A percentile compares a stretch with the other conserved stretches of the same genome.
These are phyloP conservation scores for Embidobia sp. DNA, from an alignment of 2,888 invertebrate species.

Conservation along the genomic window DNA sequence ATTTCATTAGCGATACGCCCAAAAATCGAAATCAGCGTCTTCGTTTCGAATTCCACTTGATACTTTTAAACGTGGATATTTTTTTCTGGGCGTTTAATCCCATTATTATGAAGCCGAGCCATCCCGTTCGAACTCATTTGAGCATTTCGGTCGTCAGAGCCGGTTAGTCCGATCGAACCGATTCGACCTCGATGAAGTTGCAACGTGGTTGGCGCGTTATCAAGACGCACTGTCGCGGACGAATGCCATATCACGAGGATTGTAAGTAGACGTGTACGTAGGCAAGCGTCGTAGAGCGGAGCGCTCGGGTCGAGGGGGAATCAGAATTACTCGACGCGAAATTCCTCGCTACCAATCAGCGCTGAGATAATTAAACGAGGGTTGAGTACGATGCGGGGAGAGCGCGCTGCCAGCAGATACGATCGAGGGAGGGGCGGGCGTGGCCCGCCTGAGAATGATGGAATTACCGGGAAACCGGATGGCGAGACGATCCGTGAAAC, in stretches of 20 bases:
- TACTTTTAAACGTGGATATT: too few relatives aligned
- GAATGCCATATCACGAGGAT: conserved; percentile 23
- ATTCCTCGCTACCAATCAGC: conserved; percentile 81
- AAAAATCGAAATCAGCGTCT: too few relatives aligned
- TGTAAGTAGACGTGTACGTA: conserved; percentile 30
- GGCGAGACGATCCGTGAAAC: conserved; percentile 67
- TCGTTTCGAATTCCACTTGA: too few relatives aligned
- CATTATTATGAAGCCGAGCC: too few relatives aligned
- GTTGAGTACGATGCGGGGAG: conserved; percentile 73
- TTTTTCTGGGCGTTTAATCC: too few relatives aligned
- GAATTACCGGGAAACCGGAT: conserved; percentile 75
- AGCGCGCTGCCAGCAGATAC: conserved; percentile 71
- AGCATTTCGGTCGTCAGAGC: too few relatives aligned
- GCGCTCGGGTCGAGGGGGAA: conserved; percentile 72
- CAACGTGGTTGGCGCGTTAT: too few relatives aligned
- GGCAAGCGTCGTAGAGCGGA: conserved; percentile 25
- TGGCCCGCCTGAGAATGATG: conserved; percentile 78
- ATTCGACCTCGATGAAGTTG: too few relatives aligned
- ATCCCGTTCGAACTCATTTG: too few relatives aligned
- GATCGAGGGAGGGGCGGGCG: conserved; percentile 79
- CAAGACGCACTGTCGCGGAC: conserved; percentile 37
- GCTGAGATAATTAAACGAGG: conserved; percentile 80
- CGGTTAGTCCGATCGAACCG: too few relatives aligned
- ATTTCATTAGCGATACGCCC: too few relatives aligned
- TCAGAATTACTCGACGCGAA: conserved; percentile 80